Conservation (phyloP, 2,888 invertebrate species). For the Barypeithes pellucidus region DNA sequence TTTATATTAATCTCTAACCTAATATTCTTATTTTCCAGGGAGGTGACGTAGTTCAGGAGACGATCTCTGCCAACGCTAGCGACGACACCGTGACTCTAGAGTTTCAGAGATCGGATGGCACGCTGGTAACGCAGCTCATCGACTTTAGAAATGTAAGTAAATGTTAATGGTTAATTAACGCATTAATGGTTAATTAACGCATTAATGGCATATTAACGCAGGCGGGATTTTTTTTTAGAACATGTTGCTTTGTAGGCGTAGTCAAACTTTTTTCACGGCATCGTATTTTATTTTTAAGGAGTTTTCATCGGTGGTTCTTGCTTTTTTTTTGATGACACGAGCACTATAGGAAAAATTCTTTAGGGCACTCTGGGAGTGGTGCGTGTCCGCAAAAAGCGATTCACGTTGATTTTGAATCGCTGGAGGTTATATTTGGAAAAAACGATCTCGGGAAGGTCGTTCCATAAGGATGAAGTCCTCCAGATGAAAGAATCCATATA, state of each 20-base stretch:
- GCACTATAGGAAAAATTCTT: no score
- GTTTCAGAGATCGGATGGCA: slow-evolving; percentile 93
- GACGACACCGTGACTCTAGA: slow-evolving; percentile 92
- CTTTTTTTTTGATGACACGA: no score
- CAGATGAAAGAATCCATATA: no score
- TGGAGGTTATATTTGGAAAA: no score
- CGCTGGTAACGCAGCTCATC: slow-evolving; percentile 91
- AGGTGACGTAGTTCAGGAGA: slow-evolving; percentile 94
- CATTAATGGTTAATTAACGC: no score
- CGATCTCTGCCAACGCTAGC: slow-evolving; percentile 91
- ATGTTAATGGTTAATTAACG: background rate
- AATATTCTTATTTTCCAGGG: slow-evolving; percentile 76
- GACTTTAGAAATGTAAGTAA: slow-evolving; percentile 93
- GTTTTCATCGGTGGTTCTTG: no score
- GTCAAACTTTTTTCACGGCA: background rate
- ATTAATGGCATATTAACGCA: background rate
- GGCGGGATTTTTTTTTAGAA: background rate
- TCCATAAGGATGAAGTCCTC: no score
- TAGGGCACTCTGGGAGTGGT: no score
- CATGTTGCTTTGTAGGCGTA: background rate
- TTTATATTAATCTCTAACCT: background rate
- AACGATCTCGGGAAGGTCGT: no score
- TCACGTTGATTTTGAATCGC: no score
- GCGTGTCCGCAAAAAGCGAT: no score
- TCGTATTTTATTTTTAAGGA: background rate